These are phyloP conservation scores for Pomatostomus ruficeps DNA, from an alignment of 2,113 vertebrate genomes.

Conservation along the genomic window DNA sequence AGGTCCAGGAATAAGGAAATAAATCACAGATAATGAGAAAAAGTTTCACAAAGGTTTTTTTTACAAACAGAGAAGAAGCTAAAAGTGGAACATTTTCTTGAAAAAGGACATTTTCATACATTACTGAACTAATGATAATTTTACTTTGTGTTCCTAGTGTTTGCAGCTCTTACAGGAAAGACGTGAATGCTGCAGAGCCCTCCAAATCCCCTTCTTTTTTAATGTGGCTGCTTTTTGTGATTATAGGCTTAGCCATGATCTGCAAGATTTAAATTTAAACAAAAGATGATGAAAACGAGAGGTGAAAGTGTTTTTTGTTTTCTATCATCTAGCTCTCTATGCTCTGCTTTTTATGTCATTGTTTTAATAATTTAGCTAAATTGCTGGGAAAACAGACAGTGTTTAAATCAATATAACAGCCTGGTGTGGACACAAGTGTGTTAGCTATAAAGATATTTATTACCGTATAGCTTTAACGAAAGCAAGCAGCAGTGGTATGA, in stretches of 20 bases:
- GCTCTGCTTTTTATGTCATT: constrained; percentile 1
- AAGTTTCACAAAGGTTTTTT: constrained; percentile 25
- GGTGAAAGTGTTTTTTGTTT: neutral
- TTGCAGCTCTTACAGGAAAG: neutral
- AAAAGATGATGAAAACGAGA: neutral
- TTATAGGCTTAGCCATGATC: neutral
- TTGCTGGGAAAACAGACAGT: constrained; percentile 4
- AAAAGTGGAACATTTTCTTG: neutral
- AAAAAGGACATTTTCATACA: neutral
- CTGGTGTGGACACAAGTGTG: neutral
- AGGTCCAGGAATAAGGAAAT: constrained; percentile 10
- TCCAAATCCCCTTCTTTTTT: neutral
- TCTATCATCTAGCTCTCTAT: neutral
- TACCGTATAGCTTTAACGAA: neutral
- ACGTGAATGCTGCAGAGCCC: neutral
- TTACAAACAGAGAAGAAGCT: neutral
- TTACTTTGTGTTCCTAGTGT: neutral
- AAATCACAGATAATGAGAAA: constrained; percentile 54
- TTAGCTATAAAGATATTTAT: constrained; percentile 3
- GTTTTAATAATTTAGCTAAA: constrained; percentile 44
- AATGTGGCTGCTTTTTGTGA: neutral
- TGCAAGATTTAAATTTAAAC: neutral
- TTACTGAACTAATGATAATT: neutral
- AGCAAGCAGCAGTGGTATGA: neutral
- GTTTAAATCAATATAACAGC: constrained; percentile 35